These are phyloP conservation scores for Eurytoma californica DNA, from an alignment of 2,888 invertebrate genomes.

Conservation along the genomic window DNA sequence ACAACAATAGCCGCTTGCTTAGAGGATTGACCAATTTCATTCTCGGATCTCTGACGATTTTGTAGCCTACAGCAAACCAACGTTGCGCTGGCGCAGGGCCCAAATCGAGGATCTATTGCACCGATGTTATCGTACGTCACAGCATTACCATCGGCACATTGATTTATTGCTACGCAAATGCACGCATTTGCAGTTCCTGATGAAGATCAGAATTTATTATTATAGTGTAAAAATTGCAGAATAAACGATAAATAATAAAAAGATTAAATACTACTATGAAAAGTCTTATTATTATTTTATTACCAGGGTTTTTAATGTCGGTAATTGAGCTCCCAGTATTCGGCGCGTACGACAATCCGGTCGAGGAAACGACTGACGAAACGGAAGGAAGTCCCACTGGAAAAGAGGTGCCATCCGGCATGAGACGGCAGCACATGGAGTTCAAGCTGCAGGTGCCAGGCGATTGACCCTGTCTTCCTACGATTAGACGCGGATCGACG, in stretches of 20 bases:
- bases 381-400: too few species aligned
- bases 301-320: conserved; percentile 40
- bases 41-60: conserved; percentile 5
- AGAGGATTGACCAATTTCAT: conserved; percentile 9
- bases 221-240: too few species aligned
- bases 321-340: too few species aligned
- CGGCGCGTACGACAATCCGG: too few species aligned
- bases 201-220: neutral
- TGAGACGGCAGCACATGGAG: conserved; percentile 79
- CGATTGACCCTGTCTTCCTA: conserved; percentile 58
- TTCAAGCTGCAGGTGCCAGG: conserved; percentile 54
- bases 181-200: conserved; percentile 67
- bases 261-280: too few species aligned
- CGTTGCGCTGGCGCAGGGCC: conserved; percentile 66
- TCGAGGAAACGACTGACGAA: too few species aligned
- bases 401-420: conserved; percentile 76
- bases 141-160: conserved; percentile 63
- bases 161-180: conserved; percentile 64
- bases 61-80: conserved; percentile 68
- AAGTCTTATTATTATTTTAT: neutral
- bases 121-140: conserved; percentile 63
- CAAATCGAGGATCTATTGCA: conserved; percentile 68
- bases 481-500: conserved; percentile 65
- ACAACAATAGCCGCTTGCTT: neutral
- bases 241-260: too few species aligned